Base-by-base conservation (phyloP, 2,113 vertebrate genomes). In the Plecotus auritus region DNA sequence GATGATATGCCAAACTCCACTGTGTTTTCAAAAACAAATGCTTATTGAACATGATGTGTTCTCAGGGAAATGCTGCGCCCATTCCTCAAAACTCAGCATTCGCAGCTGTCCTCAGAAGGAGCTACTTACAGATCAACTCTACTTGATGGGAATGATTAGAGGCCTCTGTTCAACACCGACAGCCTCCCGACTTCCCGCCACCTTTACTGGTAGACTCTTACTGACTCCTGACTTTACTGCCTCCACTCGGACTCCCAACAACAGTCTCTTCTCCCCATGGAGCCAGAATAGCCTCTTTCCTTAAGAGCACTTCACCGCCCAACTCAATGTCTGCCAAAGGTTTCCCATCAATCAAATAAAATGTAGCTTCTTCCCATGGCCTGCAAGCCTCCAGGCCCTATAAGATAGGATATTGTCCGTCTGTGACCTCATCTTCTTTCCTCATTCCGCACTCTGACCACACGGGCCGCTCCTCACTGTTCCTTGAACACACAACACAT, bases 321-420 rank as follows among this genome's bases (percentile, higher is more conserved):
- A 84, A 82, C 30, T 82, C 51, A 49, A 72, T n/a, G 85, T 28
- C 35, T 91, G 32, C 69, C 87, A 61, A 40, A 73, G 72, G 37
- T 45, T 54, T 66, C 49, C 64, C 47, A 54, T n/a, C 61, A 59
- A 28, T 23, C 18, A 32, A 56, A 51, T 6, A 40, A 35, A 40
- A 86, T 45, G 32, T 17, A 47, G 47, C n/a, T 69, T 88, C 35
- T 32, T 49, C 32, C 26, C 2, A 2, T 1, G 13, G 42, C 64
- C 61, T 49, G 30, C 9, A 20, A 26, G 30, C 59, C 11, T 54
- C 6, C 4, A 59, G 64, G 28, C 26, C 42, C 45, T 40, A 1
- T 5, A 23, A 30, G n/a, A 16, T n/a, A 7, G 0, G 28, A 8
- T 76, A 5, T 0, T 67, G 28, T 9, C 45, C 8, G 18, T 56